Evolutionary conservation across 2,888 invertebrate species (phyloP).

Genomic region (Bombylius major): DNA sequence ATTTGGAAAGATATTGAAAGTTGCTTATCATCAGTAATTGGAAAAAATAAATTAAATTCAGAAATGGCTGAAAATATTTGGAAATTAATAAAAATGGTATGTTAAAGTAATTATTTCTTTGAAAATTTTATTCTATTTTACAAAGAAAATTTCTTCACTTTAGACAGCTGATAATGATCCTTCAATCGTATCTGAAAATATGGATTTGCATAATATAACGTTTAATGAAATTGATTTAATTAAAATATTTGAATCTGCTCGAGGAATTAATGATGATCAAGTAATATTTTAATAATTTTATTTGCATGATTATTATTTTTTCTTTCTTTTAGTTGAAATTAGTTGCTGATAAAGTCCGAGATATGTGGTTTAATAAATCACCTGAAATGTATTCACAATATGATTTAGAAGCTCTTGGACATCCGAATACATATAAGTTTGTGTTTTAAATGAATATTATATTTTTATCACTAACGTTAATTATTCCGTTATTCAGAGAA

Average conservation of each 20-base stretch:
- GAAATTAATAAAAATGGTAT: conserved; percentile 21
- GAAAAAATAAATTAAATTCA: conserved; percentile 14
- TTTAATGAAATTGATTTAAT: conserved; percentile 42
- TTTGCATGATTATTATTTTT: background rate
- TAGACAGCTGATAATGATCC: conserved; percentile 21
- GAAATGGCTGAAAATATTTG: conserved; percentile 21
- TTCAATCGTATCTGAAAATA: conserved; percentile 16
- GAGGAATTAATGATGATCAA: conserved; percentile 35
- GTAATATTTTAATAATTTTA: conserved; percentile 11
- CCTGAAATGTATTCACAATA: conserved; percentile 45
- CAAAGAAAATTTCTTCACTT: background rate
- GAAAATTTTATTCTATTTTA: no score
- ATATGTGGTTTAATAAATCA: conserved; percentile 41
- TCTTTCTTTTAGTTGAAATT: conserved; percentile 27
- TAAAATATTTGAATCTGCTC: conserved; percentile 42
- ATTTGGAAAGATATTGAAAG: conserved; percentile 19
- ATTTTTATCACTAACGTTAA: no score
- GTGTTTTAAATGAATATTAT: conserved; percentile 11
- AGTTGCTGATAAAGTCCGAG: conserved; percentile 40
- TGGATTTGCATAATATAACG: conserved; percentile 41
- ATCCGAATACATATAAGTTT: conserved; percentile 39
- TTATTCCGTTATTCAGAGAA: conserved; percentile 24
- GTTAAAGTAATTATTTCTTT: no score
- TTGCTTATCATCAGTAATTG: conserved; percentile 17
- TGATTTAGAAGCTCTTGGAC: conserved; percentile 41